A percentile compares a stretch with the other conserved stretches of the same genome.
Conservation (phyloP, 1,140 invertebrate species). For the Heliothis subflexa region DNA sequence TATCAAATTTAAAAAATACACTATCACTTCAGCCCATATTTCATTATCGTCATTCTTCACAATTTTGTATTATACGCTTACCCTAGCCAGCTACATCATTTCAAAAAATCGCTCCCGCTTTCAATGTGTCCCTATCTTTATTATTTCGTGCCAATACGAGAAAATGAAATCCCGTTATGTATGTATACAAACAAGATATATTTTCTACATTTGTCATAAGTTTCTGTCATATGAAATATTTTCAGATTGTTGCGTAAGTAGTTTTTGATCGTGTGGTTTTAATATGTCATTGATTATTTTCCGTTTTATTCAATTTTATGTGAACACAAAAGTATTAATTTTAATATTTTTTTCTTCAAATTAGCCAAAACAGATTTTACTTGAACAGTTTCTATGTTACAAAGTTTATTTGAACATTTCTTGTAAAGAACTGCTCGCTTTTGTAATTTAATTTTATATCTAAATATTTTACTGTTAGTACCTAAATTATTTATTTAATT, state of each 20-base stretch:
- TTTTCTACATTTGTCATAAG: conserved; percentile 22
- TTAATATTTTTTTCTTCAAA: not conserved
- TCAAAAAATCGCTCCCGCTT: conserved; percentile 32
- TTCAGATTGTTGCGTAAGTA: not conserved
- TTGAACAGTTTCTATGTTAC: not conserved
- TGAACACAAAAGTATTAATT: not conserved
- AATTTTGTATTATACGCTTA: not conserved
- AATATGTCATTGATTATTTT: not conserved
- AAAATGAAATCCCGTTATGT: conserved; percentile 27
- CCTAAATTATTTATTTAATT: not conserved
- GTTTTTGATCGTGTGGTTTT: not conserved
- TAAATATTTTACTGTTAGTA: not conserved
- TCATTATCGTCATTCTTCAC: not conserved
- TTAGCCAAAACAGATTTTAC: not conserved
- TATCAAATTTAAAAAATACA: not conserved
- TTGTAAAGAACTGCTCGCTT: no score
- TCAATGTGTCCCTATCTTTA: conserved; percentile 17
- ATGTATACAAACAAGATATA: conserved; percentile 2
- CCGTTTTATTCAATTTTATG: not conserved
- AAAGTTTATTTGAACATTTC: not conserved
- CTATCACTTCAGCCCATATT: not conserved
- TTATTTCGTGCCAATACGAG: conserved; percentile 27
- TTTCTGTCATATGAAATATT: conserved; percentile 10
- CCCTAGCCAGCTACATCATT: not conserved
- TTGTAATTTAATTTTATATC: no score